phyloP scores from a whole-genome alignment of 2,113 vertebrate species.

The Galeopterus variegatus region DNA sequence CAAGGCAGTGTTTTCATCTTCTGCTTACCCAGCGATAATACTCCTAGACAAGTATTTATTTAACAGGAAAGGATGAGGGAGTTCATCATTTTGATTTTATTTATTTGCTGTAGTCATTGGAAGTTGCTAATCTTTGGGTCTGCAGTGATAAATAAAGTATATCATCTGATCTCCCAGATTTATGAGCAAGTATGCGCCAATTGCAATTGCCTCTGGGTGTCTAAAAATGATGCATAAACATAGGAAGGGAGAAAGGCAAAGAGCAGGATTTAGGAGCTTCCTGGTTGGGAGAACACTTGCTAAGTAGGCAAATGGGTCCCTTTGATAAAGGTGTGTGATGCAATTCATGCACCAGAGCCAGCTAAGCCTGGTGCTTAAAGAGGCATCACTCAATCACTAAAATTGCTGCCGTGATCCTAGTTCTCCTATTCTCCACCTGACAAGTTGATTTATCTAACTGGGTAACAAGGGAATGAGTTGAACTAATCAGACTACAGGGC shows the following conservation, averaged over 20 bases:
- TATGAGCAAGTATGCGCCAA: slow-evolving; percentile 2
- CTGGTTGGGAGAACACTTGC: neutral
- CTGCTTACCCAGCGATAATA: neutral
- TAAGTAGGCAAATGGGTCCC: neutral
- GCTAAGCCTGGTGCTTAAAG: neutral
- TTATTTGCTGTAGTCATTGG: slow-evolving; percentile 57
- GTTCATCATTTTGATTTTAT: slow-evolving; percentile 54
- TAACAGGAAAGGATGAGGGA: neutral
- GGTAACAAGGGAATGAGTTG: neutral
- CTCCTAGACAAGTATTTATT: slow-evolving; percentile 35
- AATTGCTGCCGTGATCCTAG: neutral
- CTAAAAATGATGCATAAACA: slow-evolving; percentile 30
- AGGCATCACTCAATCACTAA: neutral
- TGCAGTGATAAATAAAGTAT: slow-evolving; percentile 22
- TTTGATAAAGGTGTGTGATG: neutral
- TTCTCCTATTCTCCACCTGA: neutral
- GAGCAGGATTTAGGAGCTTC: slow-evolving; percentile 5
- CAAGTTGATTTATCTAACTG: neutral
- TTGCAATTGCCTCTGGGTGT: neutral
- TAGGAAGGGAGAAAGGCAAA: neutral
- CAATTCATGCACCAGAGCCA: neutral
- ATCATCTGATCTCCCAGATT: neutral
- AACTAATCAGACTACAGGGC: neutral
- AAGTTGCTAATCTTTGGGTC: neutral
- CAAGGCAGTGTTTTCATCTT: slow-evolving; percentile 23